phyloP scores from a whole-genome alignment of 2,113 vertebrate species.

The Dendrocopos noguchii region DNA sequence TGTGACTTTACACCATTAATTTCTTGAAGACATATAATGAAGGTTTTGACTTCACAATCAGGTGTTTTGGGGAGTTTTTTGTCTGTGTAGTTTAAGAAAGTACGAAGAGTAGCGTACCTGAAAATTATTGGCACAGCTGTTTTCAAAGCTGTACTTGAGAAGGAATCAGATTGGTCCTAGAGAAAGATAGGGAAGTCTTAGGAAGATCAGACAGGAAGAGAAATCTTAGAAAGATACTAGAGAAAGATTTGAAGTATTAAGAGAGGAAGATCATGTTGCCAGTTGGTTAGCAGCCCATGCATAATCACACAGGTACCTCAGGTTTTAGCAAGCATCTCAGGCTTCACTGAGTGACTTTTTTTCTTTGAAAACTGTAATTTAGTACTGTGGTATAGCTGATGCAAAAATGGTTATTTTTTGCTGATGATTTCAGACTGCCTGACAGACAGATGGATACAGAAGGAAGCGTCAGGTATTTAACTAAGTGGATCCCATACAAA shows the following conservation, averaged over 20 bases:
- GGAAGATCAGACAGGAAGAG: neutral
- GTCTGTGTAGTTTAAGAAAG: neutral
- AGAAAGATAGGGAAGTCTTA: neutral
- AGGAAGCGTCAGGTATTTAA: conserved; percentile 83
- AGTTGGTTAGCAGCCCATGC: neutral
- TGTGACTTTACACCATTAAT: neutral
- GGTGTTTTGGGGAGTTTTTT: neutral
- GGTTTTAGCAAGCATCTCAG: neutral
- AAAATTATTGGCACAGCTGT: neutral
- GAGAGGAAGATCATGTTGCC: neutral
- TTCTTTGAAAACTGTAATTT: neutral
- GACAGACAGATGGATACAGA: conserved; percentile 80
- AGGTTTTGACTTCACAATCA: neutral
- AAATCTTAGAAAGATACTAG: neutral
- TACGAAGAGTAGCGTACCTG: neutral
- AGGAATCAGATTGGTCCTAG: neutral
- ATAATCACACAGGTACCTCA: neutral
- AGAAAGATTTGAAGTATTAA: neutral
- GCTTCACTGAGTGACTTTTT: neutral
- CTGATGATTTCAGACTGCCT: conserved; percentile 82
- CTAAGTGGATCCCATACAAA: conserved; percentile 18
- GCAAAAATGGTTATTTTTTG: conserved; percentile 35
- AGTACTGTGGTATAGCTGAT: neutral
- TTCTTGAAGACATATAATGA: neutral
- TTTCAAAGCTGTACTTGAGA: neutral